A percentile compares a stretch with the other conserved stretches of the same genome.
These are phyloP conservation scores for Smittia aterrima DNA, from an alignment of 2,888 invertebrate species.

Conservation along the genomic window DNA sequence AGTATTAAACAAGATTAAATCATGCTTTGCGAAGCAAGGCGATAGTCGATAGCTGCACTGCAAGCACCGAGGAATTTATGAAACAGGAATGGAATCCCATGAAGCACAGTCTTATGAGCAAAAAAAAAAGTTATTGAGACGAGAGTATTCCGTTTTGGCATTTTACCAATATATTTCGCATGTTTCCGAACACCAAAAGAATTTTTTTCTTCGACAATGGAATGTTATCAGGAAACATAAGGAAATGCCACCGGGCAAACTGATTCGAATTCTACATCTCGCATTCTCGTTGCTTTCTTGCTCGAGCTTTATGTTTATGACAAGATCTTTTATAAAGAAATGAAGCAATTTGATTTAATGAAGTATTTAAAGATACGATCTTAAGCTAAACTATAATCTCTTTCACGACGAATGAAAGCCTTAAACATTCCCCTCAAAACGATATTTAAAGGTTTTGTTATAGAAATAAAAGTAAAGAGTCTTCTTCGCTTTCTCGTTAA, in stretches of 20 bases:
- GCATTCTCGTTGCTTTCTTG: neutral
- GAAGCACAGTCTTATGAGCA: neutral
- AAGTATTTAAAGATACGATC: neutral
- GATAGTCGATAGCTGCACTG: slow-evolving; percentile 25
- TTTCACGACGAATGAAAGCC: slow-evolving; percentile 2
- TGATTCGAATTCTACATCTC: neutral
- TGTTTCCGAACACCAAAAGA: slow-evolving; percentile 1
- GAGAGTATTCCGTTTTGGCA: neutral
- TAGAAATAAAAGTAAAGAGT: neutral
- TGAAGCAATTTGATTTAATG: neutral
- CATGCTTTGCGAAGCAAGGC: neutral
- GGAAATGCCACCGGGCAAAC: neutral
- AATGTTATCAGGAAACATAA: neutral
- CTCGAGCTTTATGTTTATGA: neutral
- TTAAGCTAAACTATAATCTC: neutral
- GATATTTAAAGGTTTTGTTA: neutral
- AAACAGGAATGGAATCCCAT: slow-evolving; percentile 11
- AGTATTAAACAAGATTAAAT: too few relatives aligned
- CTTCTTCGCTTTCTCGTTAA: too few relatives aligned
- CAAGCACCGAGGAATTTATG: slow-evolving; percentile 38
- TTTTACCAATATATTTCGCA: neutral
- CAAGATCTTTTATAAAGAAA: neutral
- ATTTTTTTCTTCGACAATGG: neutral
- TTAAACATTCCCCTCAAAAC: slow-evolving; percentile 3
- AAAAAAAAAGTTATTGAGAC: neutral